Conservation (phyloP, 2,888 invertebrate genomes). For the Dugesia japonica region DNA sequence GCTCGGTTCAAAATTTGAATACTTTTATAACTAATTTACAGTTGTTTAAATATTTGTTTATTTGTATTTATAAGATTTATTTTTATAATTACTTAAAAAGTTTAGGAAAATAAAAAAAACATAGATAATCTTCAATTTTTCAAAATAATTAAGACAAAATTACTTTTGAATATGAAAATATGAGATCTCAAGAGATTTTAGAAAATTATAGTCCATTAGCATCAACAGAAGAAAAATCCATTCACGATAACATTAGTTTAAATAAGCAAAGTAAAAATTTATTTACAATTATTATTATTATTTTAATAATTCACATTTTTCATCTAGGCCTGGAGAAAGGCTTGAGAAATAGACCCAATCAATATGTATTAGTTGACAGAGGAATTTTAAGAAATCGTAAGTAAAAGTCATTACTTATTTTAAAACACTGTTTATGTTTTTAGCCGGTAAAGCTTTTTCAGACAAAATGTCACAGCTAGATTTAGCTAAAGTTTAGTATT, state of each 20-base stretch:
- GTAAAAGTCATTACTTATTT: background rate
- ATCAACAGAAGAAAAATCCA: background rate
- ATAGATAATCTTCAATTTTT: too few relatives aligned
- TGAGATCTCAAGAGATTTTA: background rate
- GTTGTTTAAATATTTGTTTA: too few relatives aligned
- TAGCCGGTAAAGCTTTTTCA: background rate
- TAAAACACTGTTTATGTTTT: background rate
- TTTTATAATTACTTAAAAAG: too few relatives aligned
- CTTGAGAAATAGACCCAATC: background rate
- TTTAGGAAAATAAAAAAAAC: too few relatives aligned
- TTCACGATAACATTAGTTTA: background rate
- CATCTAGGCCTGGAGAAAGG: background rate
- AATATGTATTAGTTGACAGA: background rate
- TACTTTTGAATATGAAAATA: background rate
- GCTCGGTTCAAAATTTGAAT: too few relatives aligned
- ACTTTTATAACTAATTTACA: too few relatives aligned
- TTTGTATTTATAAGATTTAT: too few relatives aligned
- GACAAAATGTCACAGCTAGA: background rate
- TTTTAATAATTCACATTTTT: too few relatives aligned
- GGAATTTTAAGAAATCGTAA: background rate
- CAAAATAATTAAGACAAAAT: too few relatives aligned
- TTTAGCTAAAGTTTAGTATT: background rate
- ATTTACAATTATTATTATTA: too few relatives aligned
- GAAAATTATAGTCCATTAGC: background rate
- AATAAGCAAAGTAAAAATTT: background rate